Conservation (phyloP, 2,888 invertebrate species). For the Graphium colonna region DNA sequence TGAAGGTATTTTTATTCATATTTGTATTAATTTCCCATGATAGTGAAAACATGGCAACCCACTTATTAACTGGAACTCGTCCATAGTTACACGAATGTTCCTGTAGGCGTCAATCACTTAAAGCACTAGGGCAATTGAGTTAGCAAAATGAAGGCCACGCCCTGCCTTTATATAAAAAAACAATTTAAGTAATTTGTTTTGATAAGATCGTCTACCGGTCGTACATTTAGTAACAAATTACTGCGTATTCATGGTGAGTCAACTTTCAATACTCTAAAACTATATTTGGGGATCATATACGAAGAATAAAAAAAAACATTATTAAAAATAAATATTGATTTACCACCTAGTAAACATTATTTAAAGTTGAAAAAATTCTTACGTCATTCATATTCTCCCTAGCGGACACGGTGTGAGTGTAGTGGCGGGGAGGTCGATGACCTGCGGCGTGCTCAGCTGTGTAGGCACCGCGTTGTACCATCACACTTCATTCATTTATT, state of each 20-base stretch:
- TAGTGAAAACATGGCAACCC: neutral
- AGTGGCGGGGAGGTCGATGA: no score
- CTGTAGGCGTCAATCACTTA: conserved; percentile 20
- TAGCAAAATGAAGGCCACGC: conserved; percentile 32
- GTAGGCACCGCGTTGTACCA: no score
- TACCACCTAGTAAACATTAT: no score
- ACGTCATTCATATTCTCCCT: no score
- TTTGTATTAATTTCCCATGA: conserved; percentile 18
- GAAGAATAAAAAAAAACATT: no score
- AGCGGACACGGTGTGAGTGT: no score
- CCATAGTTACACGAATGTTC: neutral
- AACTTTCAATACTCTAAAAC: no score
- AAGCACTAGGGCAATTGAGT: conserved; percentile 22
- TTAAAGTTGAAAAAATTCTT: no score
- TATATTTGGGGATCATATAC: no score
- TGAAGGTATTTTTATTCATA: conserved; percentile 29
- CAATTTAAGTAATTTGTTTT: conserved; percentile 26
- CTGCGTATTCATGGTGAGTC: neutral
- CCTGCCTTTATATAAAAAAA: conserved; percentile 28
- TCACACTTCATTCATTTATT: no score
- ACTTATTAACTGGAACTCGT: neutral
- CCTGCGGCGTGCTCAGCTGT: no score
- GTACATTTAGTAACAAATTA: neutral
- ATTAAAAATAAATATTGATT: no score
- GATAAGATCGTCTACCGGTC: conserved; percentile 25